Evolutionary conservation across 2,797 vertebrate species (phyloP).

Genomic region (Sphenopsis melanotis): DNA sequence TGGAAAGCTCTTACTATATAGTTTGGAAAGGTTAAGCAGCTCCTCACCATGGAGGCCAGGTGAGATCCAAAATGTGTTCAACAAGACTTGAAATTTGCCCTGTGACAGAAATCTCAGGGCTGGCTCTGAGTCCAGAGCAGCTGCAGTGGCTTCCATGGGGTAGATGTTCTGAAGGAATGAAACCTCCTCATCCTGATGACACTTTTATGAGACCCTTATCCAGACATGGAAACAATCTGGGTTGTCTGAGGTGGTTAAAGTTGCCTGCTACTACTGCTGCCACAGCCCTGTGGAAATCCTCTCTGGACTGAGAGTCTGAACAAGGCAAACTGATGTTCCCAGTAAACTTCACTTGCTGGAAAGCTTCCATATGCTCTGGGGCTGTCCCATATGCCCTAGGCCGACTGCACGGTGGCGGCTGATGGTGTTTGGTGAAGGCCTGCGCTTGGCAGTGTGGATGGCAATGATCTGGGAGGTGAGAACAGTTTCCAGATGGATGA

Average conservation of each 20-base stretch:
- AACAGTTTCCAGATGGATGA: not conserved
- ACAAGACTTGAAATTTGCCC: not conserved
- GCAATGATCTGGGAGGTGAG: not conserved
- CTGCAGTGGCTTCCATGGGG: not conserved
- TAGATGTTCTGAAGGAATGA: not conserved
- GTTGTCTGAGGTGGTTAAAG: not conserved
- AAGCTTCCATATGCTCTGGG: not conserved
- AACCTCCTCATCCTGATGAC: not conserved
- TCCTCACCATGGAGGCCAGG: not conserved
- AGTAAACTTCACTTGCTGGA: not conserved
- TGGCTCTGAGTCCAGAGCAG: not conserved
- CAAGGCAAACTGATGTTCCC: not conserved
- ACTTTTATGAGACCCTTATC: not conserved
- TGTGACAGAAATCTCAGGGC: not conserved
- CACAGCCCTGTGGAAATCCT: not conserved
- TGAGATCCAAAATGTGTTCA: not conserved
- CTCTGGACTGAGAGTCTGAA: not conserved
- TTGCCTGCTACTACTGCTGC: not conserved
- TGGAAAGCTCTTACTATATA: not conserved
- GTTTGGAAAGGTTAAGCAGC: not conserved
- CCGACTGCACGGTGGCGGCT: not conserved
- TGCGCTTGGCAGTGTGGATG: not conserved
- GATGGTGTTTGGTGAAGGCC: not conserved
- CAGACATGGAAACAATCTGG: not conserved
- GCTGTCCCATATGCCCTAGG: not conserved